Percentiles rank a stretch among this genome's conserved stretches.
phyloP scores from a whole-genome alignment of 1,140 invertebrate genomes.

The Scaptomyza graminum region DNA sequence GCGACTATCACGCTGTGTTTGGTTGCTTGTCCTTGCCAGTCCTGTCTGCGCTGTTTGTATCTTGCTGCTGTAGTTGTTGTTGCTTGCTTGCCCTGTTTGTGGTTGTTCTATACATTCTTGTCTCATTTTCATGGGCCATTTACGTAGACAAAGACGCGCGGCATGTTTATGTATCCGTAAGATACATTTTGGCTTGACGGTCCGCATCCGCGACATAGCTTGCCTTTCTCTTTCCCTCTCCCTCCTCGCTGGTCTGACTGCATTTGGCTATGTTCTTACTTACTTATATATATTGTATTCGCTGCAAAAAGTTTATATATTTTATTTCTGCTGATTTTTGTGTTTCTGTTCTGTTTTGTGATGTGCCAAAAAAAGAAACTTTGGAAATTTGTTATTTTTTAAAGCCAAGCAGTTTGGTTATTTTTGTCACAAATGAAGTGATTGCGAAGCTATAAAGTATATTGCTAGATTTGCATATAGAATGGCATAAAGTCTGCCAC shows the following conservation, averaged over 20 bases:
- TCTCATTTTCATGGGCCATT: slow-evolving; percentile 81
- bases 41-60: slow-evolving; percentile 20
- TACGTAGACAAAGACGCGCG: slow-evolving; percentile 78
- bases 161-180: slow-evolving; percentile 79
- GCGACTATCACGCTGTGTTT: slow-evolving; percentile 66
- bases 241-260: slow-evolving; percentile 29
- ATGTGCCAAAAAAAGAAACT: neutral
- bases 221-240: slow-evolving; percentile 11
- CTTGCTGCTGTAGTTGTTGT: slow-evolving; percentile 35
- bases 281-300: slow-evolving; percentile 44
- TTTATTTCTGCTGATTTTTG: slow-evolving; percentile 22
- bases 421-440: neutral
- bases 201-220: slow-evolving; percentile 38
- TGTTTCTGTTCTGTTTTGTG: slow-evolving; percentile 11
- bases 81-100: slow-evolving; percentile 15
- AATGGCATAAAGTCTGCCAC: no score
- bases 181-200: slow-evolving; percentile 72
- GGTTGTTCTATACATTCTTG: slow-evolving; percentile 60
- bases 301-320: slow-evolving; percentile 33
- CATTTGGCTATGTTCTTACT: slow-evolving; percentile 32
- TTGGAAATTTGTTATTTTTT: slow-evolving; percentile 30
- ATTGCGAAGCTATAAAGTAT: neutral
- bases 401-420: neutral
- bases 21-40: slow-evolving; percentile 37
- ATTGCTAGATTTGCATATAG: neutral